phyloP scores from a whole-genome alignment of 2,888 invertebrate genomes.

The Steromphala cineraria region DNA sequence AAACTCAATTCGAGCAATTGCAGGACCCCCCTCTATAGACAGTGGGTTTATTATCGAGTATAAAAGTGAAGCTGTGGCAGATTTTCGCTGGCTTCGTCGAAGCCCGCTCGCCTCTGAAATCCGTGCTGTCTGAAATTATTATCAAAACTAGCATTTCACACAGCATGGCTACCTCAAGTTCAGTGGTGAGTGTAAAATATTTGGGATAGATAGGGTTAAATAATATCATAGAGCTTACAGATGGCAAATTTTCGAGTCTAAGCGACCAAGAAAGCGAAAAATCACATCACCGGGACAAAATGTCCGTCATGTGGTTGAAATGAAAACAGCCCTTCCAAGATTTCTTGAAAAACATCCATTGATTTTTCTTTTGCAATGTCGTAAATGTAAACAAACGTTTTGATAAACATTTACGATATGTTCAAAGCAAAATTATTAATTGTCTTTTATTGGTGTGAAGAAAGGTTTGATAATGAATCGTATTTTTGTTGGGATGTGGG shows the following conservation, averaged over 20 bases:
- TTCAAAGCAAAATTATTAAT: too few species aligned
- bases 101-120: constrained; percentile 47
- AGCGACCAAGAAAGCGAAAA: too few species aligned
- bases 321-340: too few species aligned
- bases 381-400: too few species aligned
- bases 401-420: too few species aligned
- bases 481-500: too few species aligned
- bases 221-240: background rate
- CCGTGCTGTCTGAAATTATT: constrained; percentile 19
- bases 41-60: constrained; percentile 59
- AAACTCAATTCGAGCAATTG: constrained; percentile 35
- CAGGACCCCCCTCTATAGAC: constrained; percentile 48
- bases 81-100: constrained; percentile 57
- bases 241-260: background rate
- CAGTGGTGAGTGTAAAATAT: constrained; percentile 53
- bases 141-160: background rate
- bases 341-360: too few species aligned
- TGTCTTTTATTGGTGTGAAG: too few species aligned
- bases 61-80: constrained; percentile 59
- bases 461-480: too few species aligned
- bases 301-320: too few species aligned
- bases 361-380: too few species aligned
- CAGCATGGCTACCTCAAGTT: constrained; percentile 50
- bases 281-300: too few species aligned
- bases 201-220: background rate